A percentile compares a stretch with the other conserved stretches of the same genome.
Evolutionary conservation across 2,113 vertebrate genomes (phyloP).

Genomic region (Lanius collurio): DNA sequence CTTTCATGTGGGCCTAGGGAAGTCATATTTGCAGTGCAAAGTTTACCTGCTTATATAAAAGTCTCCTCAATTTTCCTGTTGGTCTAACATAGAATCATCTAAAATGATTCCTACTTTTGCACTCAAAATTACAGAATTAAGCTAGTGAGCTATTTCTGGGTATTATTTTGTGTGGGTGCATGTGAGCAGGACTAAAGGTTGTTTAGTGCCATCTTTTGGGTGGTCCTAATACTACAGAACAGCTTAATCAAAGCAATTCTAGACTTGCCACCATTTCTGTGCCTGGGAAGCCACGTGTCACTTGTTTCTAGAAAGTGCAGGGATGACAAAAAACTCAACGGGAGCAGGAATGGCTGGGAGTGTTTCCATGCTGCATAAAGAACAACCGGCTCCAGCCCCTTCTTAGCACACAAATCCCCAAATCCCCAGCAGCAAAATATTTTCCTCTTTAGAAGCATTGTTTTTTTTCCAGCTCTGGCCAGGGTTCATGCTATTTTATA

Average conservation of each 20-base stretch:
- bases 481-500: background rate
- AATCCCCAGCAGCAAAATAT: constrained; percentile 38
- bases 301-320: background rate
- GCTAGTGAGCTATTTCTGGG: background rate
- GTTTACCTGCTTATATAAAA: constrained; percentile 14
- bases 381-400: background rate
- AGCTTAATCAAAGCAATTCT: background rate
- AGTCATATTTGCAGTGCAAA: constrained; percentile 22
- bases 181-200: constrained; percentile 6
- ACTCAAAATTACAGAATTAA: constrained; percentile 17
- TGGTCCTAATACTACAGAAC: constrained; percentile 66
- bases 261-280: background rate
- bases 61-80: background rate
- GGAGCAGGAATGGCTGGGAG: background rate
- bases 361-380: constrained; percentile 17
- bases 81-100: constrained; percentile 9
- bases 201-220: constrained; percentile 77
- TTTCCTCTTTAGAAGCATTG: constrained; percentile 31
- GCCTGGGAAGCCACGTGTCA: background rate
- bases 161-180: background rate
- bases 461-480: background rate
- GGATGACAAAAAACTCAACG: background rate
- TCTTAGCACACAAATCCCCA: constrained; percentile 17
- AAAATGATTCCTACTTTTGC: background rate
- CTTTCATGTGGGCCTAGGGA: constrained; percentile 17